Evolutionary conservation across 1,140 invertebrate species (phyloP), one percentile per base, ranked within the genome.

Genomic region (Bombus soroeensis): DNA sequence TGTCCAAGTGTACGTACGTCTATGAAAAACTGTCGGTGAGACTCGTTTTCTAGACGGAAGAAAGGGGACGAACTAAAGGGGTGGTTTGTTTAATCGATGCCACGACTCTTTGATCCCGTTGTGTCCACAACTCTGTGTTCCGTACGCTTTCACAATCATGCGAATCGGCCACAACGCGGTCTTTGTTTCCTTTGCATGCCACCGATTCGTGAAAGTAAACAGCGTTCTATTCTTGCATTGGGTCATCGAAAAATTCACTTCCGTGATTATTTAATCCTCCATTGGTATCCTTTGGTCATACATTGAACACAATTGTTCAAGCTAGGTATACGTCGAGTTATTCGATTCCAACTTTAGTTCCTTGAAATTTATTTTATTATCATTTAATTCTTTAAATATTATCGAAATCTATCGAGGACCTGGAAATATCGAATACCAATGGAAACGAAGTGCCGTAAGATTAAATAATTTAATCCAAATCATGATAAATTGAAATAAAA

Each of bases 1-100:
- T 5, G 73, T 41, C n/a, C 43, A 86, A 64, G 79, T 83, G 74
- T 77, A 64, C 75, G 70, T 53, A 59, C 41, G 71, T 75, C 39
- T n/a, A 34, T 4, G 28, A 68, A 32, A 43, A 76, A 66, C 41
- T 25, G 74, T 66, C 74, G 37, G 43, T 32, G 57, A 18, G 85
- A n/a, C 39, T 74, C 53, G 53, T 85, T 85, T 59, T 37, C 32
- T 53, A 32, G 34, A 74, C 70, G 85, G 66, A 87, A 80, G 57
- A 85, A 85, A 74, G 83, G 83, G 83, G 76, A 85, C 76, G 76
- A 47, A 72, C 77, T 41, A 32, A 47, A 81, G 75, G 92, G 90
- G 83, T 82, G 89, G 87, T 92, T 92, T 92, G 92, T 92, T 92
- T 92, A 92, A 92, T 92, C 92, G 92, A 92, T 92, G 91, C 87